Conservation (phyloP, 1,140 invertebrate genomes). For the Lerema accius region DNA sequence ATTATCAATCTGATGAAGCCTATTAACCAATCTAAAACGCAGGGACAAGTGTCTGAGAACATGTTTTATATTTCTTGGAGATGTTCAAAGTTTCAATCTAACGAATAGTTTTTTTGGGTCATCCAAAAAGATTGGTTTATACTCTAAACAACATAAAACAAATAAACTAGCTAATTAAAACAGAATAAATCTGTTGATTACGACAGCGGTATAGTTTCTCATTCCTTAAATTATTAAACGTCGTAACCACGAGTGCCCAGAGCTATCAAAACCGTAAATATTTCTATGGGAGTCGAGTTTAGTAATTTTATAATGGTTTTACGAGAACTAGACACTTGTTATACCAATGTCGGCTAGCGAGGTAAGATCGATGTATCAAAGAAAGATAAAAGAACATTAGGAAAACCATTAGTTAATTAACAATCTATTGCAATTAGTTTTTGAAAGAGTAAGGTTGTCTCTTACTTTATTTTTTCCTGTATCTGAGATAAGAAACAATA, state of each 20-base stretch:
- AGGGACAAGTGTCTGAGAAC: not conserved
- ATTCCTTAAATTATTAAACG: conserved; percentile 46
- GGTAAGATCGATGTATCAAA: not conserved
- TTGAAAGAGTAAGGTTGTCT: too few relatives aligned
- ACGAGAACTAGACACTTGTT: conserved; percentile 7
- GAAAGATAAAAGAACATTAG: conserved; percentile 30
- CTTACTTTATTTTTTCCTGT: too few relatives aligned
- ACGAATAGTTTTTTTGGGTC: not conserved
- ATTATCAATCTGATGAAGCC: conserved; percentile 3
- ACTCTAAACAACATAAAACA: not conserved
- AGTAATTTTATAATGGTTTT: conserved; percentile 46
- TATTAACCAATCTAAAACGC: not conserved
- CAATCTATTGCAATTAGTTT: too few relatives aligned
- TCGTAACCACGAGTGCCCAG: conserved; percentile 48
- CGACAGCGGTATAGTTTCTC: conserved; percentile 34
- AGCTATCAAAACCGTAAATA: conserved; percentile 52
- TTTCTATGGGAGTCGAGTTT: conserved; percentile 36
- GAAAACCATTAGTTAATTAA: too few relatives aligned
- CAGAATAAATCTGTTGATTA: conserved; percentile 16
- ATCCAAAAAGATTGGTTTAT: conserved; percentile 3
- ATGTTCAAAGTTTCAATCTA: conserved; percentile 7
- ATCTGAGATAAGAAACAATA: too few relatives aligned
- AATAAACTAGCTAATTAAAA: conserved; percentile 23
- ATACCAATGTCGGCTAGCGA: not conserved
- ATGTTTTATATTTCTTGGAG: conserved; percentile 4